Evolutionary conservation across 2,888 invertebrate genomes (phyloP).

Genomic region (Tenthredo mesomela): DNA sequence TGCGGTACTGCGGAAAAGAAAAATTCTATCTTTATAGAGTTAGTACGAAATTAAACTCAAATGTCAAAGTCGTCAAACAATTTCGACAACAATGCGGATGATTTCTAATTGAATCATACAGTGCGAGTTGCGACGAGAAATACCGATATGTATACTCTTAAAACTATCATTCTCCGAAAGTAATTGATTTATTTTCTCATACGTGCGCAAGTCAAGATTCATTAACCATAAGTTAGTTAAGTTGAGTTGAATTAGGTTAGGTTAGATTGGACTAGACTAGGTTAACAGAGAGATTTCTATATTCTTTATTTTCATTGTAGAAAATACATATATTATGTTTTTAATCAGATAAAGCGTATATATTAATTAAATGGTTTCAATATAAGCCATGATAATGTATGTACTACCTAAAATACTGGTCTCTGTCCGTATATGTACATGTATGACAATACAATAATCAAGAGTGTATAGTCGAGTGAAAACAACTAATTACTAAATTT

Average conservation of each 20-base stretch:
- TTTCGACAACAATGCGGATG: background rate
- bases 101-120: background rate
- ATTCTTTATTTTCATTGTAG: too few relatives aligned
- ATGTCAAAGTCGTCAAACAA: background rate
- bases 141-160: background rate
- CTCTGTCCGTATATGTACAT: background rate
- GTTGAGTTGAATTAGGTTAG: background rate
- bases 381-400: background rate
- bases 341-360: background rate
- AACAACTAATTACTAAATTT: background rate
- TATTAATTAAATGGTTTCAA: background rate
- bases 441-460: background rate
- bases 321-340: background rate
- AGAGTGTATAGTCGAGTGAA: background rate
- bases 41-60: background rate
- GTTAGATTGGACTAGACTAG: background rate
- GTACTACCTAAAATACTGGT: background rate
- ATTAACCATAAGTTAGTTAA: constrained; percentile 14
- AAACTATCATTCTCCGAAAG: background rate
- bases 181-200: constrained; percentile 17
- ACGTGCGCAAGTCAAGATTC: constrained; percentile 27
- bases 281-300: background rate
- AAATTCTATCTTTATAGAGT: background rate
- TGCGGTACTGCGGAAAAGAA: background rate
- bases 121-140: background rate